Evolutionary conservation across 2,888 invertebrate genomes (phyloP).

Genomic region (Oscheius onirici): DNA sequence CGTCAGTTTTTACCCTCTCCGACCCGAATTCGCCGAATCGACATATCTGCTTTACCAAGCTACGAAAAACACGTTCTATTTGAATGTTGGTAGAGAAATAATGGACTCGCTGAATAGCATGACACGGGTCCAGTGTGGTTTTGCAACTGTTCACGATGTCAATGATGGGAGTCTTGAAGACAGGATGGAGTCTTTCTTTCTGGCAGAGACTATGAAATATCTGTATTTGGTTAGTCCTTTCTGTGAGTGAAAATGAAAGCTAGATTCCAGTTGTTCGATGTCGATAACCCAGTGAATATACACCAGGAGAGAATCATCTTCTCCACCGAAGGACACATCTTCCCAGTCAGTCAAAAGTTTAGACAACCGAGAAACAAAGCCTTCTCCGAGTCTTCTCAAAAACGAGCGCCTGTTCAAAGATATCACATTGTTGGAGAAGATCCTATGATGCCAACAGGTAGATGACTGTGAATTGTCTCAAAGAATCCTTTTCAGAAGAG

Average conservation of each 20-base stretch:
- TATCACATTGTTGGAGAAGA: neutral
- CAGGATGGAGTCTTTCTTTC: conserved; percentile 79
- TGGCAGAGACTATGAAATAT: conserved; percentile 79
- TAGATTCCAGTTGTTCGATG: conserved; percentile 77
- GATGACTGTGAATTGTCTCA: no score
- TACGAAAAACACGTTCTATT: conserved; percentile 79
- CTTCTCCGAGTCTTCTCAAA: neutral
- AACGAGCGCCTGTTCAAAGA: neutral
- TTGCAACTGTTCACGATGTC: conserved; percentile 79
- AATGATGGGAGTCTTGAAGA: conserved; percentile 76
- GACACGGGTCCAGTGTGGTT: conserved; percentile 76
- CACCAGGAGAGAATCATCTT: conserved; percentile 76
- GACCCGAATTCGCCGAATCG: conserved; percentile 78
- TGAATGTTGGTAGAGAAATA: conserved; percentile 78
- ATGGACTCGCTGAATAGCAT: conserved; percentile 72
- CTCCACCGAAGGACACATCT: conserved; percentile 78
- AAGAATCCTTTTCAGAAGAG: no score
- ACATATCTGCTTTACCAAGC: conserved; percentile 77
- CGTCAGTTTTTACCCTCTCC: conserved; percentile 78
- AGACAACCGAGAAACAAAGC: no score
- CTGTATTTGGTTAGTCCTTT: conserved; percentile 76
- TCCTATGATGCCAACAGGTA: no score
- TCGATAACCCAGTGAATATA: conserved; percentile 77
- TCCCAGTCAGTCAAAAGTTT: conserved; percentile 72
- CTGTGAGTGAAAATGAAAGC: no score